Conservation (phyloP, 2,888 invertebrate species). For the Onthophagus sagittarius region DNA sequence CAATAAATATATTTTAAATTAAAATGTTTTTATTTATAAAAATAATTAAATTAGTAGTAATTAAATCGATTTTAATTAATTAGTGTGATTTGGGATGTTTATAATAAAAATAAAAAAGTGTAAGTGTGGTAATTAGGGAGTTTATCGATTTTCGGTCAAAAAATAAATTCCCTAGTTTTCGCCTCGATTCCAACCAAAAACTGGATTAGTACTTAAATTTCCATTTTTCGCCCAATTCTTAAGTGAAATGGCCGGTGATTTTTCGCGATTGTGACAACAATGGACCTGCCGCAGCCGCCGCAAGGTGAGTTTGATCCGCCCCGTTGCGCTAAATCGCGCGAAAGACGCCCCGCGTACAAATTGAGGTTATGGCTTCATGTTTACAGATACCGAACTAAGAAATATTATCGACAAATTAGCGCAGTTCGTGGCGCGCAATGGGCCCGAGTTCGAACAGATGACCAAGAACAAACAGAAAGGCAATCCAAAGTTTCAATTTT, state of each 20-base stretch:
- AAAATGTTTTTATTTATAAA: no score
- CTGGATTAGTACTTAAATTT: not conserved
- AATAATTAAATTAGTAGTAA: no score
- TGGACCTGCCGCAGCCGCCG: conserved; percentile 57
- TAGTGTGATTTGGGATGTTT: not conserved
- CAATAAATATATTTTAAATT: not conserved
- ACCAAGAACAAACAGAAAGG: conserved; percentile 97
- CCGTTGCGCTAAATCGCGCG: conserved; percentile 6
- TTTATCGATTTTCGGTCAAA: not conserved
- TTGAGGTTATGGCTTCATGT: conserved; percentile 14
- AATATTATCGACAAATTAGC: conserved; percentile 99
- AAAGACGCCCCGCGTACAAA: conserved; percentile 4
- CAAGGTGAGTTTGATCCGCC: conserved; percentile 51
- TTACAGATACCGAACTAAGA: conserved; percentile 84
- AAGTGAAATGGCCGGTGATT: conserved; percentile 12
- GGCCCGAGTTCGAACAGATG: conserved; percentile 99
- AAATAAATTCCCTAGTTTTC: not conserved
- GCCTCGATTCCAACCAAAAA: not conserved
- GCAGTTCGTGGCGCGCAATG: conserved; percentile 98
- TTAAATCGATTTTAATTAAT: not conserved
- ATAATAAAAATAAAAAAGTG: not conserved
- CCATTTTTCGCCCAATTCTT: conserved; percentile 6
- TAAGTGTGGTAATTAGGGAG: not conserved
- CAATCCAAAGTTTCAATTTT: conserved; percentile 95
- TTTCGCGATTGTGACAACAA: conserved; percentile 30